Percentiles rank a stretch among this genome's conserved stretches.
Evolutionary conservation across 1,140 invertebrate genomes (phyloP).

Genomic region (Panonychus citri): DNA sequence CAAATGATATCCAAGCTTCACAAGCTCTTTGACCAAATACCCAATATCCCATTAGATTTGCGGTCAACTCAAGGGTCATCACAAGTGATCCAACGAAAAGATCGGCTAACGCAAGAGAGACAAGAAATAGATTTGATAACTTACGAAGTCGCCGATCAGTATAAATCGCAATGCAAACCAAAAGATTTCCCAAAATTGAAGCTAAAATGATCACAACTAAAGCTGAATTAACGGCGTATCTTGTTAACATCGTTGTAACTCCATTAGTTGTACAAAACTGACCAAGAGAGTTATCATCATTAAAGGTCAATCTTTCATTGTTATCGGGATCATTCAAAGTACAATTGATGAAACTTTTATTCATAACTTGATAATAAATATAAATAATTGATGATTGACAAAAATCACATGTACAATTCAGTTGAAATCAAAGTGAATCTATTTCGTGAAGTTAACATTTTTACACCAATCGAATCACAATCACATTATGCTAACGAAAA

Average conservation of each 20-base stretch:
- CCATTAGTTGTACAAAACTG: too few species aligned
- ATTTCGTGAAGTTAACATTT: too few species aligned
- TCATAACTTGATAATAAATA: too few species aligned
- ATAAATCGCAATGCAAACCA: conserved; percentile 85
- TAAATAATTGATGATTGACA: too few species aligned
- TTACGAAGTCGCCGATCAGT: conserved; percentile 71
- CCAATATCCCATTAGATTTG: conserved; percentile 73
- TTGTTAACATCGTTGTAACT: neutral
- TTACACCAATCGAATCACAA: too few species aligned
- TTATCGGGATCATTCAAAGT: too few species aligned
- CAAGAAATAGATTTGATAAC: conserved; percentile 55
- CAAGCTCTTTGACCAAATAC: conserved; percentile 85
- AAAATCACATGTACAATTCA: too few species aligned
- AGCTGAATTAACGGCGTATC: conserved; percentile 39
- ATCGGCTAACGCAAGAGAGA: conserved; percentile 81
- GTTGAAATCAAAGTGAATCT: too few species aligned
- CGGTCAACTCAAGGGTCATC: conserved; percentile 72
- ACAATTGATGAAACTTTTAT: too few species aligned
- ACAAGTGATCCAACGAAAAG: conserved; percentile 79
- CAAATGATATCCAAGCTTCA: conserved; percentile 94
- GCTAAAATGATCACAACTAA: conserved; percentile 69
- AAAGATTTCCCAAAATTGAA: conserved; percentile 73
- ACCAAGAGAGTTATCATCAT: too few species aligned
- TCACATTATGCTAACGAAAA: too few species aligned
- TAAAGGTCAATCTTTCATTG: too few species aligned